Percentiles rank a stretch among this genome's conserved stretches.
phyloP scores from a whole-genome alignment of 2,113 vertebrate genomes.

The Silurus meridionalis region DNA sequence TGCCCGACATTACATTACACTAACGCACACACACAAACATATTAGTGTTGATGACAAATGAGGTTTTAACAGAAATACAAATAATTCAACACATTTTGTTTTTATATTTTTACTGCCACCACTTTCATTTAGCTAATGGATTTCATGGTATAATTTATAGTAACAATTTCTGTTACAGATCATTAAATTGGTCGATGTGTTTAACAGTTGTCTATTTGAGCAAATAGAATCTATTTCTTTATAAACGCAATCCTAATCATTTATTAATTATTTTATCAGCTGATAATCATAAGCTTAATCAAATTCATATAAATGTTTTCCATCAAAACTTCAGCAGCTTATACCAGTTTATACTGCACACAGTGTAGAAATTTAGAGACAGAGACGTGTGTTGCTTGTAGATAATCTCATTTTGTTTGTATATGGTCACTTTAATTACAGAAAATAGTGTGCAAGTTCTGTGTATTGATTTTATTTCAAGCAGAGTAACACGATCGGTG shows the following conservation, averaged over 20 bases:
- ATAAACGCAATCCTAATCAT: slow-evolving; percentile 26
- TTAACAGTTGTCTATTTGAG: slow-evolving; percentile 54
- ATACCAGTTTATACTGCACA: neutral
- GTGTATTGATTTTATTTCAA: neutral
- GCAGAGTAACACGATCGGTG: neutral
- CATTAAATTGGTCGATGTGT: slow-evolving; percentile 55
- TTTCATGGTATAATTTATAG: slow-evolving; percentile 51
- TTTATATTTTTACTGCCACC: slow-evolving; percentile 14
- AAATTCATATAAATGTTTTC: neutral
- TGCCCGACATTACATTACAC: slow-evolving; percentile 12
- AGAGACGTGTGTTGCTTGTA: neutral
- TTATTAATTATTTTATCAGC: slow-evolving; percentile 33
- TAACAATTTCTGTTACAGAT: slow-evolving; percentile 55
- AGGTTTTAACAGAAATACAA: slow-evolving; percentile 5
- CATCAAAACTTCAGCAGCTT: neutral
- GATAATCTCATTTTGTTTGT: neutral
- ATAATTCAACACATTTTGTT: slow-evolving; percentile 16
- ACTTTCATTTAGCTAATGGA: slow-evolving; percentile 52
- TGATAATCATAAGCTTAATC: slow-evolving; percentile 34
- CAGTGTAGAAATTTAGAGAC: neutral
- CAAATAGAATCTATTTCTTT: slow-evolving; percentile 43
- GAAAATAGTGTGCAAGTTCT: neutral
- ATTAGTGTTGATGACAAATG: slow-evolving; percentile 34
- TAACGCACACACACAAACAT: neutral
- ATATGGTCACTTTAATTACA: neutral